These are phyloP conservation scores for Leucophenga montana DNA, from an alignment of 2,888 invertebrate species.

Conservation along the genomic window DNA sequence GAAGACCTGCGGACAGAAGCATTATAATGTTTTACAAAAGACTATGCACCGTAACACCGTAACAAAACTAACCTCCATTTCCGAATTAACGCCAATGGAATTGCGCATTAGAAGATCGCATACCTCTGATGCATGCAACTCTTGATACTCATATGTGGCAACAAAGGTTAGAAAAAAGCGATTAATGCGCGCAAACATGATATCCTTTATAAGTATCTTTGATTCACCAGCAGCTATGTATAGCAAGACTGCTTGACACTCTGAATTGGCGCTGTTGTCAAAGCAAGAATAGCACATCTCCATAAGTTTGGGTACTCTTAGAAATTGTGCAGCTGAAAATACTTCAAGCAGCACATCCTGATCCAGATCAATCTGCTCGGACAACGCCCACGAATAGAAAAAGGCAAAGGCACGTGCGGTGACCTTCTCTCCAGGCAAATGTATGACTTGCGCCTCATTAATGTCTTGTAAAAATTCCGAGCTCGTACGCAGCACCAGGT, in stretches of 20 bases:
- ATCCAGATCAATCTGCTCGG: neutral
- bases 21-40: neutral
- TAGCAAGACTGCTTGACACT: neutral
- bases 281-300: slow-evolving; percentile 25
- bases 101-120: slow-evolving; percentile 6
- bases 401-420: slow-evolving; percentile 29
- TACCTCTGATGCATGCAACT: neutral
- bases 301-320: slow-evolving; percentile 28
- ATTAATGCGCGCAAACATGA: slow-evolving; percentile 20
- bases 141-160: slow-evolving; percentile 29
- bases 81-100: slow-evolving; percentile 39
- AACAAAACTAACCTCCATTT: slow-evolving; percentile 41
- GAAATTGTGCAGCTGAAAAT: slow-evolving; percentile 25
- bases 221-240: neutral
- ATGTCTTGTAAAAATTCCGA: slow-evolving; percentile 22
- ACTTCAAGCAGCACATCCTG: slow-evolving; percentile 28
- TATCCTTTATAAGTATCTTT: neutral
- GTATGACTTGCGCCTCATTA: neutral
- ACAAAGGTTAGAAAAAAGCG: slow-evolving; percentile 33
- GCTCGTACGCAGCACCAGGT: slow-evolving; percentile 25
- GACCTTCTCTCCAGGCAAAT: slow-evolving; percentile 34
- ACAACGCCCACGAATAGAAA: slow-evolving; percentile 40
- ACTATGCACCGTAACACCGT: neutral
- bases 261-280: neutral
- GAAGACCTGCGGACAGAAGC: slow-evolving; percentile 30